Conservation (phyloP, 2,797 vertebrate genomes). For the Carduelis carduelis region DNA sequence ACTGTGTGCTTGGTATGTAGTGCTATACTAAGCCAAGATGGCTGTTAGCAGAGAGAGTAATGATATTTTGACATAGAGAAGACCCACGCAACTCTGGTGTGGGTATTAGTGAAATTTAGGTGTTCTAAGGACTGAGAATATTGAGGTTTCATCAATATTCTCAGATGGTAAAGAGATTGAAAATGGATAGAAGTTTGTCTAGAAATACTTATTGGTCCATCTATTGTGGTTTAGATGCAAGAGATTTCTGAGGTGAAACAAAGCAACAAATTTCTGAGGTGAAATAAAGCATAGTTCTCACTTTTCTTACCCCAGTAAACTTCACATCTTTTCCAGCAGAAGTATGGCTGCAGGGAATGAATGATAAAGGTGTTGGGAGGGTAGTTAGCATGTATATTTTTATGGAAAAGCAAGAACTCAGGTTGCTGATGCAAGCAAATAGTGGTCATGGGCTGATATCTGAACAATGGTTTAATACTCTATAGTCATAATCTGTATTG, state of each 20-base stretch:
- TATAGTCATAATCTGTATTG: background rate
- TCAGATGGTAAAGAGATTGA: background rate
- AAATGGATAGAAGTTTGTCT: background rate
- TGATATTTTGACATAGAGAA: background rate
- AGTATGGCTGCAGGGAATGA: background rate
- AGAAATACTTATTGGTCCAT: background rate
- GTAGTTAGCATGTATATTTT: background rate
- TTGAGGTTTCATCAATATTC: background rate
- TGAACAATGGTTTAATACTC: background rate
- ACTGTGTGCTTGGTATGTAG: background rate
- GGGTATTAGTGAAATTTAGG: background rate
- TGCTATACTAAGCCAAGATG: background rate
- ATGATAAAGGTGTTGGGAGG: background rate
- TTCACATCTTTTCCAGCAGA: background rate
- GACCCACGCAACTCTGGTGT: background rate
- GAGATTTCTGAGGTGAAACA: background rate
- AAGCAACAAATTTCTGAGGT: background rate
- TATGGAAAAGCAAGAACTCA: background rate
- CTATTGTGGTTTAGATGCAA: background rate
- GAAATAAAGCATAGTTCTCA: background rate
- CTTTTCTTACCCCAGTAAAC: background rate
- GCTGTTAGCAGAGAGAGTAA: background rate
- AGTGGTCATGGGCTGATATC: background rate
- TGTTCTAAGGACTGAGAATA: background rate
- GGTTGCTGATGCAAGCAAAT: background rate